phyloP scores from a whole-genome alignment of 2,797 vertebrate species.

The Hirundo rustica region DNA sequence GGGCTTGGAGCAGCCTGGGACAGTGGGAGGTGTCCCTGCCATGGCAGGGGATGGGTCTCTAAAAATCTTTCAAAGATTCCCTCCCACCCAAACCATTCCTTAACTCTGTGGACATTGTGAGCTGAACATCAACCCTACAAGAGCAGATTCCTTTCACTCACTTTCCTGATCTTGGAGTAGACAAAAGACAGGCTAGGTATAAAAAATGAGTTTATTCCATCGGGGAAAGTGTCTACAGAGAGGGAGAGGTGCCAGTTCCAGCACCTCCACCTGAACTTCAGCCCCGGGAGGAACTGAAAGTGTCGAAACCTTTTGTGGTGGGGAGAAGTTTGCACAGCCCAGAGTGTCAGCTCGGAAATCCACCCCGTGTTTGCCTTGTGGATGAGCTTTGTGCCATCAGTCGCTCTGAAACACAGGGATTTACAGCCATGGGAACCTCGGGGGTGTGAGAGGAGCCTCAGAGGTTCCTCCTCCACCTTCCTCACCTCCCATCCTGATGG shows the following conservation, averaged over 20 bases:
- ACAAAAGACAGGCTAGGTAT: not conserved
- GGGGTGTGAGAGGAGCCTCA: not conserved
- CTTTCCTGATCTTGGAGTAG: not conserved
- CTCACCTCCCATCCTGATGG: not conserved
- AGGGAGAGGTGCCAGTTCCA: not conserved
- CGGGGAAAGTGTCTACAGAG: not conserved
- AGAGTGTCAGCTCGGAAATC: not conserved
- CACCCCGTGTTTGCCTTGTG: not conserved
- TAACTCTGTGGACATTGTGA: not conserved
- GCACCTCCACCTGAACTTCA: not conserved
- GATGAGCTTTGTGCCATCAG: not conserved
- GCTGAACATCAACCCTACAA: not conserved
- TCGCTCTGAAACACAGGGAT: not conserved
- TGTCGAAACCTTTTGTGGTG: not conserved
- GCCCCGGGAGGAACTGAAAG: not conserved
- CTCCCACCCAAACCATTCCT: not conserved
- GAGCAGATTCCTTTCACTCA: not conserved
- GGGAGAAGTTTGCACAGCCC: not conserved
- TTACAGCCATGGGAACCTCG: not conserved
- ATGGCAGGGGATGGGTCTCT: too few species aligned
- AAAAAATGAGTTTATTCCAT: not conserved
- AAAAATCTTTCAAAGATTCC: not conserved
- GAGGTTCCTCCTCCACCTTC: not conserved
- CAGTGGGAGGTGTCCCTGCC: not conserved
- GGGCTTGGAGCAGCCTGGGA: not conserved